phyloP scores from a whole-genome alignment of 2,888 invertebrate genomes.

The Drosophila stalkeri region DNA sequence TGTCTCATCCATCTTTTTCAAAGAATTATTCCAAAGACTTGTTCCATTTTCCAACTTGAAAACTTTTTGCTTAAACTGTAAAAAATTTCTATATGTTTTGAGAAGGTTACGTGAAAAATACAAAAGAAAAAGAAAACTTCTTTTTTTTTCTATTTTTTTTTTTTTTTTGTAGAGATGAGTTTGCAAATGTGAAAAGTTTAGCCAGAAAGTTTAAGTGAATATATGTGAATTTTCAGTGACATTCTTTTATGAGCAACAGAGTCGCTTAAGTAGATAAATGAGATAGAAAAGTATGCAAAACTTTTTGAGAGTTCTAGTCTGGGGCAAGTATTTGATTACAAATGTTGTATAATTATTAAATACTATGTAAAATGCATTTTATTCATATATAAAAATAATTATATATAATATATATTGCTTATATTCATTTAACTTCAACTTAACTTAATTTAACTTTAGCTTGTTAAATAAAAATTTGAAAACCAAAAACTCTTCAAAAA shows the following conservation, averaged over 20 bases:
- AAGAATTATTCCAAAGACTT: background rate
- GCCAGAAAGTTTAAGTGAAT: conserved; percentile 4
- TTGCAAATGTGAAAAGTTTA: conserved; percentile 26
- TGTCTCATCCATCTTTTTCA: background rate
- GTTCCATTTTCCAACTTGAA: conserved; percentile 19
- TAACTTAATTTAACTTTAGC: no score
- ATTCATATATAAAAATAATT: background rate
- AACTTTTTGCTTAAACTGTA: conserved; percentile 29
- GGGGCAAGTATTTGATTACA: background rate
- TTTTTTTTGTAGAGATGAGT: background rate
- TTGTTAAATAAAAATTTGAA: background rate
- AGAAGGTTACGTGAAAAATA: background rate
- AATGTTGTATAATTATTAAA: background rate
- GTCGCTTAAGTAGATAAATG: background rate
- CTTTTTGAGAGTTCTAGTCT: background rate
- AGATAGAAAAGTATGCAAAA: background rate
- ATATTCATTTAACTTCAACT: background rate
- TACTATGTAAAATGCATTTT: background rate
- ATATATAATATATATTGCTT: background rate
- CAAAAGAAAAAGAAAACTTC: conserved; percentile 4
- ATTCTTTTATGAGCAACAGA: conserved; percentile 2
- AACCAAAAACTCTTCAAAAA: background rate
- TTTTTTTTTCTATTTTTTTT: no score
- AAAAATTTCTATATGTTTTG: conserved; percentile 18
- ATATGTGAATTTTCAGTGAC: conserved; percentile 5